Conservation (phyloP, 2,888 invertebrate genomes). For the Portevinia maculata region DNA sequence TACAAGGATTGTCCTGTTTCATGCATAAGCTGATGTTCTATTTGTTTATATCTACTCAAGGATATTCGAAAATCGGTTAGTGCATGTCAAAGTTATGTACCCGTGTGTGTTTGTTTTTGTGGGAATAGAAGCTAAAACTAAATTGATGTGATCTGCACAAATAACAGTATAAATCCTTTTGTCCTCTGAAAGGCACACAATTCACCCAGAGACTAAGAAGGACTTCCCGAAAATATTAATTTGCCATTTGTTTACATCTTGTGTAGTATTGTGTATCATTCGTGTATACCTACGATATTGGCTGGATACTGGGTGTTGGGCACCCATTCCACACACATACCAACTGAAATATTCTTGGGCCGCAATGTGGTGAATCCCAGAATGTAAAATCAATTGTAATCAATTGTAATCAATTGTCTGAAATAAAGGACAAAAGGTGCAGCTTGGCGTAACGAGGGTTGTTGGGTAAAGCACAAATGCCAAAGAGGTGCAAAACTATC, state of each 20-base stretch:
- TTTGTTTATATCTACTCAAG: constrained; percentile 38
- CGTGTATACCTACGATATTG: constrained; percentile 66
- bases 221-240: constrained; percentile 59
- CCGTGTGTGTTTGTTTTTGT: constrained; percentile 13
- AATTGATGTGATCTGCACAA: constrained; percentile 62
- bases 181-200: constrained; percentile 49
- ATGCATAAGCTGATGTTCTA: constrained; percentile 29
- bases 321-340: neutral
- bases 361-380: constrained; percentile 42
- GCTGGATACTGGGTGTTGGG: neutral
- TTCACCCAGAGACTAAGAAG: constrained; percentile 13
- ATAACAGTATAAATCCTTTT: constrained; percentile 68
- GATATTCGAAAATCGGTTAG: constrained; percentile 64
- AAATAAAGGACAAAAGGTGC: constrained; percentile 39
- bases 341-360: constrained; percentile 39
- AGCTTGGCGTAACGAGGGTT: neutral
- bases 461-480: neutral
- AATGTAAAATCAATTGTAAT: constrained; percentile 72
- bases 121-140: constrained; percentile 46
- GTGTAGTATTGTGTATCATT: constrained; percentile 48
- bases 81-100: constrained; percentile 2
- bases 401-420: constrained; percentile 69
- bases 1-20: constrained; percentile 29
- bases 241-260: constrained; percentile 68
- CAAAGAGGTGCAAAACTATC: constrained; percentile 59